These are phyloP conservation scores for Premnoplex brunnescens DNA, from an alignment of 2,797 vertebrate genomes.

Conservation along the genomic window DNA sequence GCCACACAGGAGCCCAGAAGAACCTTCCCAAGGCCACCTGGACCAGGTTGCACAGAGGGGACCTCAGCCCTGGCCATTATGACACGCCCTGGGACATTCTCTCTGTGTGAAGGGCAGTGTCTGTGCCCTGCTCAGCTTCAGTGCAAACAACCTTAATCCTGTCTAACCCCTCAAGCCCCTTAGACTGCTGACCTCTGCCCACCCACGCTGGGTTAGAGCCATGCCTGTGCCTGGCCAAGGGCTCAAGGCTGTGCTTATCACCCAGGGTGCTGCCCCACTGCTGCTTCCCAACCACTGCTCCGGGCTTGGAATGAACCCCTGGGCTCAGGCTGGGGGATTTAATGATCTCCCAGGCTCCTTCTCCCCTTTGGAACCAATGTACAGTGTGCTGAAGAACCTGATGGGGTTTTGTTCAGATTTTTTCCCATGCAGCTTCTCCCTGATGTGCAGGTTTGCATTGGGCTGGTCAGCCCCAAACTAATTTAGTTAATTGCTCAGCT, in stretches of 20 bases:
- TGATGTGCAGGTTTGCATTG: background rate
- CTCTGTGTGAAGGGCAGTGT: background rate
- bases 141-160: background rate
- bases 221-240: accelerated
- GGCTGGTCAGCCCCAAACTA: background rate
- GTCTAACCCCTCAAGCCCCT: background rate
- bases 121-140: background rate
- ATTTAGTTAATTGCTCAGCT: background rate
- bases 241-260: background rate
- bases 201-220: background rate
- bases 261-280: background rate
- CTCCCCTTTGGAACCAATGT: background rate
- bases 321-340: background rate
- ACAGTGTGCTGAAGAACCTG: background rate
- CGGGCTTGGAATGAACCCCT: background rate
- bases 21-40: background rate
- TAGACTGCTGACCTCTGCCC: background rate
- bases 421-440: background rate
- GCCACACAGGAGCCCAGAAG: accelerated
- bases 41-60: background rate
- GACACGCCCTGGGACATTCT: background rate
- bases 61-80: background rate
- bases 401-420: background rate
- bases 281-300: background rate
- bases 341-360: background rate